A percentile compares a stretch with the other conserved stretches of the same genome.
Conservation (phyloP, 2,797 vertebrate species). For the Parauchenoglanis ngamensis region DNA sequence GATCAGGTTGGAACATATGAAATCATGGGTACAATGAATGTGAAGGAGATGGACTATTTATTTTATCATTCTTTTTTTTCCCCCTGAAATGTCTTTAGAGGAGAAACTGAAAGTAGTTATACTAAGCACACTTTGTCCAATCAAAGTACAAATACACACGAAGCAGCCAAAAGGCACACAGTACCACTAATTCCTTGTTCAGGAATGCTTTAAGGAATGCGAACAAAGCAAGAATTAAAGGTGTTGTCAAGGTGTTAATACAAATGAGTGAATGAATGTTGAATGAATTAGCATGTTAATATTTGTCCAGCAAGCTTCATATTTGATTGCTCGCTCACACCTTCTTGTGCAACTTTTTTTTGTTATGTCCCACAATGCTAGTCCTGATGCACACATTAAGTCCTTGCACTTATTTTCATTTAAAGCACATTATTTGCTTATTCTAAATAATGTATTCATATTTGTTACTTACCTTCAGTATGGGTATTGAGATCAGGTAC, state of each 20-base stretch:
- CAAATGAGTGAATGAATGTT: neutral
- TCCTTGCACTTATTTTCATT: neutral
- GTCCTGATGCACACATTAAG: neutral
- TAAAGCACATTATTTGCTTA: neutral
- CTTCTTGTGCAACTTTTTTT: neutral
- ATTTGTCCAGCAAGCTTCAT: neutral
- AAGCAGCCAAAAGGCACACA: neutral
- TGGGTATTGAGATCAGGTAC: neutral
- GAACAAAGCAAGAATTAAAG: no score
- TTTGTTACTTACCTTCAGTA: neutral
- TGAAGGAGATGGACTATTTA: neutral
- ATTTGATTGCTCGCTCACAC: neutral
- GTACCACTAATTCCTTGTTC: neutral
- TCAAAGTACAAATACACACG: neutral
- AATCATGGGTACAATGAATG: neutral
- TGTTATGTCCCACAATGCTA: neutral
- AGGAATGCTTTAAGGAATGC: no score
- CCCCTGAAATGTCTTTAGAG: no score
- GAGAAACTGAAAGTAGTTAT: no score
- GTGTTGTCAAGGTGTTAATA: neutral
- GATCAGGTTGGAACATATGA: neutral
- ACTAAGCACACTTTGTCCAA: neutral
- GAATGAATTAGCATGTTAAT: neutral
- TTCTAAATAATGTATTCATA: neutral
- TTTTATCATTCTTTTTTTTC: neutral